phyloP scores from a whole-genome alignment of 2,797 vertebrate genomes.

The Notoglanidium macrostoma region DNA sequence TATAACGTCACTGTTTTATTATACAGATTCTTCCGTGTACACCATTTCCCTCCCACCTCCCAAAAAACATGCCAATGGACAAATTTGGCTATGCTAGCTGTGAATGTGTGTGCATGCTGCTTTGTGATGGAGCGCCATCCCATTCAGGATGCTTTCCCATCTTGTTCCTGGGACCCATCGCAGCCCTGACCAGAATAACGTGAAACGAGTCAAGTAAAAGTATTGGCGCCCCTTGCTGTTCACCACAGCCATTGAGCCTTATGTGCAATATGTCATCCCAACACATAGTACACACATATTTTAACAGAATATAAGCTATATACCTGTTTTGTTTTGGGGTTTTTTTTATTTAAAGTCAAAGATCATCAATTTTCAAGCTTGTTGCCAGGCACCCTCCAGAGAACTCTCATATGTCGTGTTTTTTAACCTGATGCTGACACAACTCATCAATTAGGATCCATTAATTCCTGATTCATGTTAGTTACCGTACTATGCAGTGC shows the following conservation, averaged over 20 bases:
- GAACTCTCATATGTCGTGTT: not conserved
- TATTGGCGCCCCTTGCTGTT: not conserved
- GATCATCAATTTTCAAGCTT: not conserved
- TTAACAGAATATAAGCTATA: not conserved
- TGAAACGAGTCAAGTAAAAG: not conserved
- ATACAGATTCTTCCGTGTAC: not conserved
- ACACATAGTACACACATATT: not conserved
- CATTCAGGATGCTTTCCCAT: not conserved
- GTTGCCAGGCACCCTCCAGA: too few relatives aligned
- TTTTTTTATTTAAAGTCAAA: not conserved
- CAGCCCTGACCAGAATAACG: not conserved
- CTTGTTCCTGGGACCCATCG: not conserved
- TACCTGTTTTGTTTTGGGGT: not conserved
- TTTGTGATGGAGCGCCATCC: not conserved
- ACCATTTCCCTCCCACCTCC: not conserved
- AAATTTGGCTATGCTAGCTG: not conserved
- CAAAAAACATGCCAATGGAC: not conserved
- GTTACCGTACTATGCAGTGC: not conserved
- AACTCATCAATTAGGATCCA: too few relatives aligned
- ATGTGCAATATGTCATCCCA: not conserved
- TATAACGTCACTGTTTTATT: too few relatives aligned
- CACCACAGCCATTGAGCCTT: not conserved
- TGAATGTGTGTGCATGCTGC: not conserved
- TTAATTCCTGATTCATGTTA: not conserved
- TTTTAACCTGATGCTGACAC: not conserved